Conservation (phyloP, 2,797 vertebrate genomes). For the Florisuga fusca region DNA sequence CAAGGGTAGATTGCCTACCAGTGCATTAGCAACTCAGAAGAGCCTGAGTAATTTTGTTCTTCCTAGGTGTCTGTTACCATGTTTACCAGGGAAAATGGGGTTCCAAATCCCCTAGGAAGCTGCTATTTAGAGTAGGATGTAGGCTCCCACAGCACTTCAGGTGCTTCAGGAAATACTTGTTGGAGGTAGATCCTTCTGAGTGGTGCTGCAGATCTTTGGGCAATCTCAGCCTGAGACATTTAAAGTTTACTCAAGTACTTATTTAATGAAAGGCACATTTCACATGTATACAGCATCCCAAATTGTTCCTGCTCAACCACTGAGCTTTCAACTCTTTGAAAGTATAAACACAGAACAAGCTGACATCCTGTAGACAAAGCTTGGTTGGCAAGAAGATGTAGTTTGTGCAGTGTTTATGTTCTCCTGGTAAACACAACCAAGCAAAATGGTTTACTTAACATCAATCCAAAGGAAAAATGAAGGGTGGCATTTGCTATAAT, state of each 20-base stretch:
- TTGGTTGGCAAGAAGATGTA: constrained; percentile 30
- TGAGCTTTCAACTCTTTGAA: constrained; percentile 34
- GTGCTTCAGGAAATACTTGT: background rate
- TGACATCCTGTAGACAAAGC: constrained; percentile 39
- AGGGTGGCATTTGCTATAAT: constrained; percentile 37
- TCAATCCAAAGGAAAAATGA: background rate
- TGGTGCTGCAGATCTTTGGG: background rate
- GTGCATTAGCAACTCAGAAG: background rate
- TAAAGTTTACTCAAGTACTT: background rate
- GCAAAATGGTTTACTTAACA: constrained; percentile 51
- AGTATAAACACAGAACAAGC: constrained; percentile 38
- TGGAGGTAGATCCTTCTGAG: background rate
- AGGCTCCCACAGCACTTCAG: background rate
- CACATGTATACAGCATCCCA: background rate
- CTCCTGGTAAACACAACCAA: constrained; percentile 44
- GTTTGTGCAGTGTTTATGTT: constrained; percentile 69
- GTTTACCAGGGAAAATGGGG: background rate
- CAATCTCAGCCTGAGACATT: background rate
- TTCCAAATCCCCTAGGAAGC: background rate
- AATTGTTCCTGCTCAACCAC: background rate
- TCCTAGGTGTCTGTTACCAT: background rate
- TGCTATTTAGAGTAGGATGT: background rate
- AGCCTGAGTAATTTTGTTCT: background rate
- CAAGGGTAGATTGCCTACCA: background rate
- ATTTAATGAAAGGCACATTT: constrained; percentile 23